Conservation (phyloP, 1,140 invertebrate species). For the Onthophagus taurus region DNA sequence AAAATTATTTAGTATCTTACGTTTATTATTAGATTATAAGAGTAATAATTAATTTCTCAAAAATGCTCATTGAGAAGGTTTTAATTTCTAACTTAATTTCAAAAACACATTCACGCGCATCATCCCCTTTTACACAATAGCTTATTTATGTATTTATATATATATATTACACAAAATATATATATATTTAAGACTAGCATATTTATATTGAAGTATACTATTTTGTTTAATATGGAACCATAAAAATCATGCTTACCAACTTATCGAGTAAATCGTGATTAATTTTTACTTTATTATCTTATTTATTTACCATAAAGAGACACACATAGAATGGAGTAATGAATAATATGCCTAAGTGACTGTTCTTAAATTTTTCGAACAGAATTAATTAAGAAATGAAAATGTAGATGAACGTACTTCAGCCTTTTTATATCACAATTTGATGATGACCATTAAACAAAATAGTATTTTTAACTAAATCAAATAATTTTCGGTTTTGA, state of each 20-base stretch:
- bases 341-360: conserved; percentile 5
- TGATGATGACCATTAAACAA: too few relatives aligned
- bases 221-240: conserved; percentile 12
- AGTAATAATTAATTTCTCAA: conserved; percentile 1
- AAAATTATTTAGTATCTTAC: conserved; percentile 33
- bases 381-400: conserved; percentile 6
- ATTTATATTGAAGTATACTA: conserved; percentile 14
- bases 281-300: neutral
- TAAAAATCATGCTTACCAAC: too few relatives aligned
- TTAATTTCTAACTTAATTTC: conserved; percentile 7
- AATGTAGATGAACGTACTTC: too few relatives aligned
- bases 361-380: conserved; percentile 7
- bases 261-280: too few relatives aligned
- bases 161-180: conserved; percentile 21
- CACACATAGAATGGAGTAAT: neutral
- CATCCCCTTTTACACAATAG: too few relatives aligned
- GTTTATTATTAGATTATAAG: too few relatives aligned
- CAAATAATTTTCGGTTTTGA: too few relatives aligned
- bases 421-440: too few relatives aligned
- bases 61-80: conserved; percentile 1
- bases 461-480: too few relatives aligned
- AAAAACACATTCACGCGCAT: conserved; percentile 10
- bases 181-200: conserved; percentile 31
- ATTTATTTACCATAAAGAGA: neutral
- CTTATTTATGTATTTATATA: too few relatives aligned